phyloP scores from a whole-genome alignment of 2,797 vertebrate genomes.

The Kryptolebias ocellatus region DNA sequence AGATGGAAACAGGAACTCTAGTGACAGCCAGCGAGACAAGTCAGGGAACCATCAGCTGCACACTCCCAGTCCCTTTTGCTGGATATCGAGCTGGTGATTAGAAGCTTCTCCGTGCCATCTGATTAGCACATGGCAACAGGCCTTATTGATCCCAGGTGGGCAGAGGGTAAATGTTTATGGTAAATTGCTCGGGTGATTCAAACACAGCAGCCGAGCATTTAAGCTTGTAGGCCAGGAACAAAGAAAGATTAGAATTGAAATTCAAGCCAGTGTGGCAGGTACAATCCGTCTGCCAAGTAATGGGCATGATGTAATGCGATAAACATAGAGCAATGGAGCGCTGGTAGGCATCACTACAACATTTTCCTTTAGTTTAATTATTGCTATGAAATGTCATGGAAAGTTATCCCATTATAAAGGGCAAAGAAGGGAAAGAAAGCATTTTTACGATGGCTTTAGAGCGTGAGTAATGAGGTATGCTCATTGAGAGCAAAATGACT shows the following conservation, averaged over 20 bases:
- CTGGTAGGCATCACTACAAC: conserved; percentile 51
- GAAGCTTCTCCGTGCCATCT: conserved; percentile 72
- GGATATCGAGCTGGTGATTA: conserved; percentile 72
- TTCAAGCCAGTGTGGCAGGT: conserved; percentile 49
- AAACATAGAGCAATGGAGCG: conserved; percentile 66
- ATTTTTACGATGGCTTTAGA: conserved; percentile 51
- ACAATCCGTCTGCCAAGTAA: conserved; percentile 53
- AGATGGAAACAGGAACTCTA: conserved; percentile 59
- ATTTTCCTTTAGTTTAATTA: conserved; percentile 49
- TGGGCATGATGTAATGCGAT: conserved; percentile 55
- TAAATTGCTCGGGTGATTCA: conserved; percentile 45
- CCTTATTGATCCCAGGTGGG: conserved; percentile 80
- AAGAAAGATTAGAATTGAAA: conserved; percentile 57
- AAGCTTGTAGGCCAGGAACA: conserved; percentile 30
- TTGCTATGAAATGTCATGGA: conserved; percentile 52
- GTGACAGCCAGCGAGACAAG: conserved; percentile 31
- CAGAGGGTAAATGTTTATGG: conserved; percentile 73
- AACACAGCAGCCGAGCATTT: conserved; percentile 45
- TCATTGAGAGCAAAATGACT: conserved; percentile 50
- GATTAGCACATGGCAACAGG: conserved; percentile 70
- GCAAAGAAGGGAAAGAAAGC: conserved; percentile 45
- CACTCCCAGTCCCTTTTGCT: conserved; percentile 37
- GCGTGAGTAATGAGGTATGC: conserved; percentile 57
- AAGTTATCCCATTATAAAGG: conserved; percentile 45
- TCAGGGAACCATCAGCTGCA: conserved; percentile 36